Conservation (phyloP, 1,140 invertebrate genomes). For the Aphis craccivora region DNA sequence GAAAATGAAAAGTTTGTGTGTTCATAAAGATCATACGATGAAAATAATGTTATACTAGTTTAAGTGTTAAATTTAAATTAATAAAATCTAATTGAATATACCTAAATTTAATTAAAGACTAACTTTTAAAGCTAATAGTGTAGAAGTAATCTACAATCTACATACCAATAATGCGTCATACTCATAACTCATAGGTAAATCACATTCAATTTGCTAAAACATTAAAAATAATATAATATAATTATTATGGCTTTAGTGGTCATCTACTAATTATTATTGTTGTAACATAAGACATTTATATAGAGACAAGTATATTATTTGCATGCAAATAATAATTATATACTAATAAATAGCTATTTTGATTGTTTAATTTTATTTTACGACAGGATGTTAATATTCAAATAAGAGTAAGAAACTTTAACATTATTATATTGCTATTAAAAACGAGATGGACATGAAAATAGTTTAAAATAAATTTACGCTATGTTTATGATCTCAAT, state of each 20-base stretch:
- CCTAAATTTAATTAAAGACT: no score
- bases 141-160: no score
- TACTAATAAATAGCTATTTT: neutral
- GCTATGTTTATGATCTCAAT: neutral
- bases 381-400: neutral
- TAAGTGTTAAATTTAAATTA: neutral
- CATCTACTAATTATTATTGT: neutral
- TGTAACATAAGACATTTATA: neutral
- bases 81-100: neutral
- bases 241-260: neutral
- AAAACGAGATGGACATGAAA: neutral
- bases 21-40: neutral
- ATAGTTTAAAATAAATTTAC: constrained; percentile 11
- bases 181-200: no score
- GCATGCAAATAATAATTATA: neutral
- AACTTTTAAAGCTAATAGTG: no score
- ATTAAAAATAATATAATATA: neutral
- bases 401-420: neutral
- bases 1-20: neutral
- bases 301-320: no score
- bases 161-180: no score
- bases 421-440: neutral
- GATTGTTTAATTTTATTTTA: neutral
- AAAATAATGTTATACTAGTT: neutral
- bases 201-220: neutral